Conservation (phyloP, 2,888 invertebrate species). For the Atethmia centrago region DNA sequence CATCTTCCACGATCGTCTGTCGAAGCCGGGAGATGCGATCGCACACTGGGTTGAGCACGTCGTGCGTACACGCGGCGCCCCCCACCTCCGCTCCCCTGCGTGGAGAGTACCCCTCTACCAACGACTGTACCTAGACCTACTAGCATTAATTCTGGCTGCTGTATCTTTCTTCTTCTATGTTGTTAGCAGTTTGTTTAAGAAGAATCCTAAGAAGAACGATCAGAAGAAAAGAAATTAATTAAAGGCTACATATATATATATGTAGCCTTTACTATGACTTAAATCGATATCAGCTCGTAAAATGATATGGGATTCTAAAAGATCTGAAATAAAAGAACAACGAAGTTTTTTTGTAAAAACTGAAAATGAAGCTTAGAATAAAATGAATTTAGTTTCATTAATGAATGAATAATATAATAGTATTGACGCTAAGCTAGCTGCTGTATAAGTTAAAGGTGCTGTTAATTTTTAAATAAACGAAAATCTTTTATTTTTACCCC, state of each 20-base stretch:
- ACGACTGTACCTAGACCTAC: conserved; percentile 77
- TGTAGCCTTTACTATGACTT: too few species aligned
- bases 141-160: conserved; percentile 45
- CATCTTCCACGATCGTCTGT: conserved; percentile 82
- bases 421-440: not conserved
- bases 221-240: conserved; percentile 54
- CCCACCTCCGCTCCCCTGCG: conserved; percentile 81
- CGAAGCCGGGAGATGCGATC: conserved; percentile 90
- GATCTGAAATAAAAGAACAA: not conserved
- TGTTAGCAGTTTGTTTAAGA: conserved; percentile 17
- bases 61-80: conserved; percentile 89
- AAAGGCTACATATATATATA: not conserved
- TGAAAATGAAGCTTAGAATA: not conserved
- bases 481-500: not conserved
- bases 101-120: conserved; percentile 71
- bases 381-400: too few species aligned
- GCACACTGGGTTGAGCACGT: conserved; percentile 93
- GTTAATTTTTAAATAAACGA: conserved; percentile 20
- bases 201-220: conserved; percentile 26
- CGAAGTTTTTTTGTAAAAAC: not conserved
- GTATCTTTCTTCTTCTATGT: conserved; percentile 4
- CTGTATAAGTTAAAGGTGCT: not conserved
- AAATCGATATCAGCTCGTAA: not conserved
- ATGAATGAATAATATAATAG: not conserved
- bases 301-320: not conserved